phyloP scores from a whole-genome alignment of 2,888 invertebrate genomes.

The Hetaerina titia region DNA sequence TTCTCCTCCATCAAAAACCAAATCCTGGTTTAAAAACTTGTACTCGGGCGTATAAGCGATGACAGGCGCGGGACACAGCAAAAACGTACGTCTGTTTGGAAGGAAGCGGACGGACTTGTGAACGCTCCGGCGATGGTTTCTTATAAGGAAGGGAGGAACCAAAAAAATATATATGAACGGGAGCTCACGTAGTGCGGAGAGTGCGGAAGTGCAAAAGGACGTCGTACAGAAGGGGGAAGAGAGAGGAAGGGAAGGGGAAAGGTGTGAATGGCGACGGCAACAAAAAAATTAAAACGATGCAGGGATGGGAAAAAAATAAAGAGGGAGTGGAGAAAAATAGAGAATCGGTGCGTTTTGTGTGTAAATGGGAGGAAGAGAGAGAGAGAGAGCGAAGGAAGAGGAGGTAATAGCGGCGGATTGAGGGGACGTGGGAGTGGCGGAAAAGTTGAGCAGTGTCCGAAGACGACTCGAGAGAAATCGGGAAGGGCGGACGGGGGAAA shows the following conservation, averaged over 20 bases:
- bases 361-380: background rate
- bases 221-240: background rate
- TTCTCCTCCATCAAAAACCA: background rate
- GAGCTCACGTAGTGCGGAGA: slow-evolving; percentile 31
- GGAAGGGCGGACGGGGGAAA: background rate
- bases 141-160: background rate
- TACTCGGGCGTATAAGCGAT: background rate
- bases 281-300: slow-evolving; percentile 34
- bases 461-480: background rate
- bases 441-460: background rate
- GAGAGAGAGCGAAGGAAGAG: no score
- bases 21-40: no score
- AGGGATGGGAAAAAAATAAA: background rate
- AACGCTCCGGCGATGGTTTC: background rate
- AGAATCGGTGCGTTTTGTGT: background rate
- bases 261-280: background rate
- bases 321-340: background rate
- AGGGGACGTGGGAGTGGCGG: background rate
- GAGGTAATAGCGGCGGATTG: background rate
- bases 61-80: background rate
- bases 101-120: background rate
- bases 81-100: background rate
- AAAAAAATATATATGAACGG: slow-evolving; percentile 1
- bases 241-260: slow-evolving; percentile 36
- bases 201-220: slow-evolving; percentile 55